Percentiles rank a stretch among this genome's conserved stretches.
Conservation (phyloP, 2,888 invertebrate genomes). For the Homarus gammarus region DNA sequence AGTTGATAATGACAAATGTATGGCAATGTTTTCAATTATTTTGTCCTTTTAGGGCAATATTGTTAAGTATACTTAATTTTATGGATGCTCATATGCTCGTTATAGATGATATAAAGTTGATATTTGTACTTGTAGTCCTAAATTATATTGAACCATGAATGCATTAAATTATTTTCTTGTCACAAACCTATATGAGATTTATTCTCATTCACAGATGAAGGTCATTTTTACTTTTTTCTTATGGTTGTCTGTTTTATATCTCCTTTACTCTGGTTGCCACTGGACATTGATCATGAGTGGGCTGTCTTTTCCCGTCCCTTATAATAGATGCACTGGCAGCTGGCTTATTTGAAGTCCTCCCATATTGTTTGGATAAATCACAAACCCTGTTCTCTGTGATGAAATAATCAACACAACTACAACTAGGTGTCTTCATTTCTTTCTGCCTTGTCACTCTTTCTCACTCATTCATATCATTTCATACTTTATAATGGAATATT, state of each 20-base stretch:
- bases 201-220: conserved; percentile 48
- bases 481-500: conserved; percentile 7
- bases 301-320: conserved; percentile 12
- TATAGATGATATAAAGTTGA: conserved; percentile 66
- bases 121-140: conserved; percentile 62
- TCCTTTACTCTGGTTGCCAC: conserved; percentile 29
- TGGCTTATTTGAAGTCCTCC: conserved; percentile 20
- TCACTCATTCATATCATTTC: conserved; percentile 34
- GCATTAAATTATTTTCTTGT: conserved; percentile 70
- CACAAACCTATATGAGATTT: conserved; percentile 61
- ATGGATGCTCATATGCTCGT: conserved; percentile 66
- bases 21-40: conserved; percentile 57
- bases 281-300: conserved; percentile 22
- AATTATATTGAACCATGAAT: conserved; percentile 63
- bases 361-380: conserved; percentile 6
- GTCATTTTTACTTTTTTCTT: conserved; percentile 34
- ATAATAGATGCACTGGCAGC: conserved; percentile 23
- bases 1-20: conserved; percentile 56
- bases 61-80: conserved; percentile 71
- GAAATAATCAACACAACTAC: conserved; percentile 11
- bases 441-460: conserved; percentile 40
- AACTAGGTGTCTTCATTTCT: conserved; percentile 17
- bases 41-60: conserved; percentile 54
- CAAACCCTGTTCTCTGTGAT: conserved; percentile 34
- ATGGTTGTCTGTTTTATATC: conserved; percentile 47